These are phyloP conservation scores for Hydriomena furcata DNA, from an alignment of 2,888 invertebrate species.

Conservation along the genomic window DNA sequence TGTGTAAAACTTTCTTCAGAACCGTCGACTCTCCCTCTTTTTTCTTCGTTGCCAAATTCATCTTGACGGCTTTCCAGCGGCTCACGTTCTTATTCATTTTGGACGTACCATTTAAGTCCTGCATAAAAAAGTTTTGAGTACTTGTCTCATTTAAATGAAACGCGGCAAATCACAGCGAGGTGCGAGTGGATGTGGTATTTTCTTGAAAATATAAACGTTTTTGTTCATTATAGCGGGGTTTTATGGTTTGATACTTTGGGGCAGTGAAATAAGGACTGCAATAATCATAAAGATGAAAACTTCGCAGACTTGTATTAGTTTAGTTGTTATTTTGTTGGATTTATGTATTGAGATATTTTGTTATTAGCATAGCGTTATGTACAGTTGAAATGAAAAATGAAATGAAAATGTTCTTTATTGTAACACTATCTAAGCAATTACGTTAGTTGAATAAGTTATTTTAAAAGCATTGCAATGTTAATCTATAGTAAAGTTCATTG, in stretches of 20 bases:
- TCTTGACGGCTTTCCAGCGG: constrained; percentile 70
- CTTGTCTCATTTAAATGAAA: constrained; percentile 34
- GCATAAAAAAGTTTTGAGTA: constrained; percentile 34
- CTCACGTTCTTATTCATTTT: constrained; percentile 60
- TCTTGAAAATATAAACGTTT: constrained; percentile 28
- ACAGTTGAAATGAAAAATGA: too few species aligned
- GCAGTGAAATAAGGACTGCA: constrained; percentile 6
- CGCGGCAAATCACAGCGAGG: constrained; percentile 28
- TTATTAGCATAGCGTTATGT: too few species aligned
- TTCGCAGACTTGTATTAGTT: constrained; percentile 5
- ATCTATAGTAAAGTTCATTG: too few species aligned
- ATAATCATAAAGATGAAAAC: constrained; percentile 19
- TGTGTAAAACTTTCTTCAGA: constrained; percentile 52
- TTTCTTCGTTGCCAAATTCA: constrained; percentile 49
- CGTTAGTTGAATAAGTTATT: too few species aligned
- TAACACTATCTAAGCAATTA: too few species aligned
- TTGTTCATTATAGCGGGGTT: constrained; percentile 18
- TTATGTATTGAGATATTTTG: too few species aligned
- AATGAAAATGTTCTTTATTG: too few species aligned
- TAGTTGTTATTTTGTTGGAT: not conserved
- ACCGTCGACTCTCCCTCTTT: constrained; percentile 41
- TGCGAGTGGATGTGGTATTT: constrained; percentile 26
- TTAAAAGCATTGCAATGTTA: too few species aligned
- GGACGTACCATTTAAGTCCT: constrained; percentile 28
- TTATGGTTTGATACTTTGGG: constrained; percentile 29